phyloP scores from a whole-genome alignment of 2,888 invertebrate genomes.

The Crepidodera aurea region DNA sequence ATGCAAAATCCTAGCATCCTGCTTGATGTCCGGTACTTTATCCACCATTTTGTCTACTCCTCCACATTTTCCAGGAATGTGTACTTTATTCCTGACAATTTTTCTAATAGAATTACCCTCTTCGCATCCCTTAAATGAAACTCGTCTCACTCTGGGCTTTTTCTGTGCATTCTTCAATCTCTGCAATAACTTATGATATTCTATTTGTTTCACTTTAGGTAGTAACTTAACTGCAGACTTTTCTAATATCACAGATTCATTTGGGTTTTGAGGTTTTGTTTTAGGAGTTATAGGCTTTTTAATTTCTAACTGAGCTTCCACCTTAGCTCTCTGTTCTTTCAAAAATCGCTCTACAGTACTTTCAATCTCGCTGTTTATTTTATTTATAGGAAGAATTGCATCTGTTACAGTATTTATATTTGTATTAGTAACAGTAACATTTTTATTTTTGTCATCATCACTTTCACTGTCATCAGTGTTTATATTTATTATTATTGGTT shows the following conservation, averaged over 20 bases:
- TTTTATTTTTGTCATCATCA: slow-evolving; percentile 43
- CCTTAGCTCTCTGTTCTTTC: slow-evolving; percentile 57
- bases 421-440: slow-evolving; percentile 8
- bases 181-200: slow-evolving; percentile 57
- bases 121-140: slow-evolving; percentile 25
- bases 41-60: slow-evolving; percentile 14
- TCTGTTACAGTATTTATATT: slow-evolving; percentile 17
- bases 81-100: slow-evolving; percentile 29
- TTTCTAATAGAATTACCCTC: slow-evolving; percentile 31
- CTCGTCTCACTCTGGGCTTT: slow-evolving; percentile 36
- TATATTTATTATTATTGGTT: slow-evolving; percentile 58
- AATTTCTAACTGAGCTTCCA: slow-evolving; percentile 49
- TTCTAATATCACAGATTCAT: slow-evolving; percentile 33
- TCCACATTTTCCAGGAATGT: neutral
- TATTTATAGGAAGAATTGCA: neutral
- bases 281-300: slow-evolving; percentile 11
- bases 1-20: slow-evolving; percentile 35
- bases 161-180: slow-evolving; percentile 53
- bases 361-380: slow-evolving; percentile 38
- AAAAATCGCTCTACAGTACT: slow-evolving; percentile 55
- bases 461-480: slow-evolving; percentile 55
- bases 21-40: slow-evolving; percentile 30
- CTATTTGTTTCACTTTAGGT: slow-evolving; percentile 58
- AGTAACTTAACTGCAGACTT: slow-evolving; percentile 58
- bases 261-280: neutral